Conservation (phyloP, 2,113 vertebrate genomes). For the Anarhynchus alexandrinus region DNA sequence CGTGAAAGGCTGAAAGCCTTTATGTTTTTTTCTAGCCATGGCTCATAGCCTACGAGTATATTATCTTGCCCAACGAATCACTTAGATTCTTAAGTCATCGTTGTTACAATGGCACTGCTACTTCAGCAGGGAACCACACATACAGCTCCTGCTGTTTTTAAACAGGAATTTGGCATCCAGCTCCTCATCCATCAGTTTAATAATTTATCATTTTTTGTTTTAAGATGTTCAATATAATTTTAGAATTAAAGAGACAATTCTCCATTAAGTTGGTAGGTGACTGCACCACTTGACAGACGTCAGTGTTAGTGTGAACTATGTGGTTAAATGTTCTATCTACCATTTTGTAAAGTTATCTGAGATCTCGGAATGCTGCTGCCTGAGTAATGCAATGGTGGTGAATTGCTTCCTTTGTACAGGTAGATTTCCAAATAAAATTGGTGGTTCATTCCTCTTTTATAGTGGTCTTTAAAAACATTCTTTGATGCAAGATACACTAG, state of each 20-base stretch:
- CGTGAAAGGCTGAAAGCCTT: not conserved
- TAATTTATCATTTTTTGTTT: not conserved
- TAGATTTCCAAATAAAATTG: not conserved
- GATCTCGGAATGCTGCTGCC: not conserved
- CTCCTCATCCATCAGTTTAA: not conserved
- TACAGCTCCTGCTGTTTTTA: not conserved
- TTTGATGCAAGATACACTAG: slow-evolving; percentile 24
- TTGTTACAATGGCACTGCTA: not conserved
- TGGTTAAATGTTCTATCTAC: not conserved
- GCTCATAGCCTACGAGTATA: not conserved
- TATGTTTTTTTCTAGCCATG: not conserved
- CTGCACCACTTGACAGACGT: not conserved
- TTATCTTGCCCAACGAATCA: not conserved
- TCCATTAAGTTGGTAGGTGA: not conserved
- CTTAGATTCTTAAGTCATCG: not conserved
- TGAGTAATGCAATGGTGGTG: not conserved
- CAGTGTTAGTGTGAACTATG: not conserved
- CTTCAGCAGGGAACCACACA: not conserved
- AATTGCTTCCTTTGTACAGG: not conserved
- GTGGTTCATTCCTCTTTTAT: not conserved
- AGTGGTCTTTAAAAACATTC: not conserved
- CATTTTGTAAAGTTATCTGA: not conserved
- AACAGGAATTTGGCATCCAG: not conserved
- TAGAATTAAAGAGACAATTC: not conserved
- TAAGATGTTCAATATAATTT: not conserved